Evolutionary conservation across 1,140 invertebrate species (phyloP).

Genomic region (Myzus persicae): DNA sequence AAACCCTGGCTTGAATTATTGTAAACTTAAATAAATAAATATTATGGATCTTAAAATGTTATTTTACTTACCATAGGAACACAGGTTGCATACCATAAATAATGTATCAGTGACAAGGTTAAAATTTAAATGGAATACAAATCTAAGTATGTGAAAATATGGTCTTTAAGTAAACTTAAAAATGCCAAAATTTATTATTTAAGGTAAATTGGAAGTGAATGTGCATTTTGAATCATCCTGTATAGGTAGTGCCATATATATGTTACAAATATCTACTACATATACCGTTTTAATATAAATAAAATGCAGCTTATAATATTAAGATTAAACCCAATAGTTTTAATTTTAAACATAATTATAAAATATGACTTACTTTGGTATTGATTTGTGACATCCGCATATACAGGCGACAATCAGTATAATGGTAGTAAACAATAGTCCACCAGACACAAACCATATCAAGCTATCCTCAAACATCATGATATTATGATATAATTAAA

Average conservation of each 20-base stretch:
- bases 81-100: no score
- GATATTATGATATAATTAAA: slow-evolving; percentile 32
- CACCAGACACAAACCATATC: slow-evolving; percentile 55
- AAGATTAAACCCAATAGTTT: not conserved
- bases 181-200: not conserved
- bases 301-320: not conserved
- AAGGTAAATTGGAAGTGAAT: not conserved
- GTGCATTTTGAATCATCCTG: not conserved
- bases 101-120: no score
- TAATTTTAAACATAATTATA: slow-evolving; percentile 41
- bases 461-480: slow-evolving; percentile 53
- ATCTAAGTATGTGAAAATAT: not conserved
- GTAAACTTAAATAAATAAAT: no score
- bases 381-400: slow-evolving; percentile 63
- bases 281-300: not conserved
- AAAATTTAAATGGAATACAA: no score
- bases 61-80: no score
- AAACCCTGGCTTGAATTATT: no score
- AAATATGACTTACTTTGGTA: slow-evolving; percentile 62
- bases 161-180: not conserved
- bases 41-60: no score
- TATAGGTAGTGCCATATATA: not conserved
- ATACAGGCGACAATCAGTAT: slow-evolving; percentile 61
- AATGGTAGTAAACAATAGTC: slow-evolving; percentile 49
- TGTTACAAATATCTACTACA: not conserved